Percentiles rank a stretch among this genome's conserved stretches.
phyloP scores from a whole-genome alignment of 2,888 invertebrate genomes.

The Meandrusa payeni region DNA sequence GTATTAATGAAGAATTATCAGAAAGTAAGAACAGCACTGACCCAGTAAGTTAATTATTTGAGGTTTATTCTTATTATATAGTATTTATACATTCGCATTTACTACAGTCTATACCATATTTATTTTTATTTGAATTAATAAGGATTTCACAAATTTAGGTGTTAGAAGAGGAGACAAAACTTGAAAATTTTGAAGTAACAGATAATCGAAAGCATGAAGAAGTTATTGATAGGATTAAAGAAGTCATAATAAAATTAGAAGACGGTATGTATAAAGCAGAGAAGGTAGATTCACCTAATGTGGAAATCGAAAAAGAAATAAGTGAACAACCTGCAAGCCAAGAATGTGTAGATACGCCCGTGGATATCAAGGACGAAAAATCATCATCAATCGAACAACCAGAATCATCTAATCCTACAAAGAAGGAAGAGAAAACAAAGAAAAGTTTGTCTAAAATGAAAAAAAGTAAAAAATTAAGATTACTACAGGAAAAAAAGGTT shows the following conservation, averaged over 20 bases:
- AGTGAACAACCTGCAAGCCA: constrained; percentile 12
- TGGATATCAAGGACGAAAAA: constrained; percentile 17
- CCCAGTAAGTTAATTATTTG: constrained; percentile 23
- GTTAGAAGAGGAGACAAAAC: constrained; percentile 52
- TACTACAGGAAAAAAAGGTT: constrained; percentile 55
- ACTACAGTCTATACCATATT: too few species aligned
- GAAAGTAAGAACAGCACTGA: constrained; percentile 36
- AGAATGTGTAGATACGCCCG: constrained; percentile 6
- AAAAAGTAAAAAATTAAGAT: constrained; percentile 50
- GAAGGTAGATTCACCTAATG: constrained; percentile 37
- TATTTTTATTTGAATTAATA: constrained; percentile 20
- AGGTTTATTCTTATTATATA: background rate
- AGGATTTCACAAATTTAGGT: constrained; percentile 38
- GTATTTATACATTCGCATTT: too few species aligned
- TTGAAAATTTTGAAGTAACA: constrained; percentile 60
- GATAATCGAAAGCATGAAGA: constrained; percentile 54
- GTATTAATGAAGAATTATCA: constrained; percentile 28
- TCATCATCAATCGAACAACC: constrained; percentile 1
- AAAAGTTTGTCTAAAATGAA: constrained; percentile 48
- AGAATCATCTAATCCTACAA: background rate
- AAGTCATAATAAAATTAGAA: constrained; percentile 65
- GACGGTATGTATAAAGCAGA: constrained; percentile 48
- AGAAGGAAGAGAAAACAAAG: constrained; percentile 33
- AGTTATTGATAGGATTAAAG: constrained; percentile 65
- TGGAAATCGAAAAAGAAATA: constrained; percentile 33